Evolutionary conservation across 1,140 invertebrate genomes (phyloP), one percentile per base, ranked within the genome.

Genomic region (Phortica variegata): DNA sequence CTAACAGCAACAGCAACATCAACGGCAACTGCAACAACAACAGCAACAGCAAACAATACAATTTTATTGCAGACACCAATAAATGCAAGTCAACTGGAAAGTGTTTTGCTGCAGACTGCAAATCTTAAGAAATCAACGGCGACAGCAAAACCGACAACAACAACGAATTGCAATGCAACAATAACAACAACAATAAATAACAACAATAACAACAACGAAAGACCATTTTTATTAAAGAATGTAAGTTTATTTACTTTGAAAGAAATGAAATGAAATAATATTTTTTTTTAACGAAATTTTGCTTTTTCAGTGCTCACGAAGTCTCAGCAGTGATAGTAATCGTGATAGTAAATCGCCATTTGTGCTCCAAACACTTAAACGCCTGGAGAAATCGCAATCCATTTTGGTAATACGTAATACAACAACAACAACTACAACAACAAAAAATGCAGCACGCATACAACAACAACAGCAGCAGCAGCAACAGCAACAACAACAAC

Each of bases 351-450:
- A 76, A 49, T 75, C 71, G 0, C 73, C 73, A 1, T 76, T 76
- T 58, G 65, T 76, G 34, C 49, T 76, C 49, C 73, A 76, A 47
- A 76, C 73, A 12, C 53, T 76, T 6, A 76, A 76, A 43, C 70
- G 73, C 5, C 46, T 76, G 36, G 73, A 76, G 49, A 76, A 76
- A 54, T 75, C 73, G 0, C 73, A 75, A 47, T 75, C 73, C 19
- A 76, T 76, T 15, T 43, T 76, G 40, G 73, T 76, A 6, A 74
- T 76, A 56, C 66, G 73, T 7, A 76, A 76, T 48, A 58, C 70
- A 12, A 58, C 57, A 12, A 26, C 59, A n/a, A 37, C 39, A 17
- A 43, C 56, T 9, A 26, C 55, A 9, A 6, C 52, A 26, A 34
- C 51, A 23, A 37, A 39, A 7, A 32, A n/a, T 13, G 23, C 32